Conservation (phyloP, 2,888 invertebrate genomes). For the Amiota mariae region DNA sequence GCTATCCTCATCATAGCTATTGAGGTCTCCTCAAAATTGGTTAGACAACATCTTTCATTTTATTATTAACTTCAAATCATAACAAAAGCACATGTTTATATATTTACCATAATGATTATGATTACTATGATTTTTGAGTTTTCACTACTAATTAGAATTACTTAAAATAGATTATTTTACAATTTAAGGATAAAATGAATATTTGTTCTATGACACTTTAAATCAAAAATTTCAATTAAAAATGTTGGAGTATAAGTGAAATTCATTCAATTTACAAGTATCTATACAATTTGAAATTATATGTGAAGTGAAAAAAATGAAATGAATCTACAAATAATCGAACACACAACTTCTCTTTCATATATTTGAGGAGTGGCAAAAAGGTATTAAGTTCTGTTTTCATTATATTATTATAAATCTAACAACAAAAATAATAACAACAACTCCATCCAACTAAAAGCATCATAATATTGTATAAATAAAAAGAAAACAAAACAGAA, state of each 20-base stretch:
- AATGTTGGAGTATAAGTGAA: neutral
- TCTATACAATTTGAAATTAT: too few relatives aligned
- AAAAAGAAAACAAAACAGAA: slow-evolving; percentile 2
- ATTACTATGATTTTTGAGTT: slow-evolving; percentile 12
- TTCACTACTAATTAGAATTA: slow-evolving; percentile 10
- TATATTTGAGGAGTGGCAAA: neutral
- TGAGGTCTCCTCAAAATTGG: neutral
- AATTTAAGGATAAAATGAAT: too few relatives aligned
- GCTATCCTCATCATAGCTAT: neutral
- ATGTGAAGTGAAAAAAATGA: too few relatives aligned
- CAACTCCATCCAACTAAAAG: neutral
- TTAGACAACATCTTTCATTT: neutral
- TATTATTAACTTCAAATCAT: too few relatives aligned
- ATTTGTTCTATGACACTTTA: too few relatives aligned
- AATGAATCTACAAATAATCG: neutral
- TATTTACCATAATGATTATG: neutral
- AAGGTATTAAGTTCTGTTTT: neutral
- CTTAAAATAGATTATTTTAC: slow-evolving; percentile 6
- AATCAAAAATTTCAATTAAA: neutral
- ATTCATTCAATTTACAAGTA: too few relatives aligned
- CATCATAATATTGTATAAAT: neutral
- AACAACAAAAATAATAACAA: slow-evolving; percentile 9
- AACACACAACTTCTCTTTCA: neutral
- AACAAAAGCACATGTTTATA: neutral
- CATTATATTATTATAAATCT: neutral